phyloP scores from a whole-genome alignment of 2,797 vertebrate genomes.

The Acomys russatus region DNA sequence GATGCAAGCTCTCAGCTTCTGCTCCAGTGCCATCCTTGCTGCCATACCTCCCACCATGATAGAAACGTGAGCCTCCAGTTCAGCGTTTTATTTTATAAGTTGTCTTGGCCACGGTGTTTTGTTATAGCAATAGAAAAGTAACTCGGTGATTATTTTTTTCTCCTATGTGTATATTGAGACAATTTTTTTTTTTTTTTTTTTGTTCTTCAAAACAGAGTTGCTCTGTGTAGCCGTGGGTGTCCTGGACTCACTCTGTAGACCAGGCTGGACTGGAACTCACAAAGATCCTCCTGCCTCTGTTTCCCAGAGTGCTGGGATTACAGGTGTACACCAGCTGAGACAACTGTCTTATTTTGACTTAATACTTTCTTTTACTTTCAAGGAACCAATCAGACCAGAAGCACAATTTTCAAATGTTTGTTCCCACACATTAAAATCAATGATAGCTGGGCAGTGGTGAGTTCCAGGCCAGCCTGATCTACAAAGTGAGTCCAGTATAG shows the following conservation, averaged over 20 bases:
- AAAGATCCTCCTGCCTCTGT: too few relatives aligned
- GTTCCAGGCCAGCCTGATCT: not conserved
- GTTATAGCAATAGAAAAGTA: not conserved
- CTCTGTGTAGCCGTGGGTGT: too few relatives aligned
- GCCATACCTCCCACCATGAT: not conserved
- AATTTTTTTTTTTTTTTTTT: too few relatives aligned
- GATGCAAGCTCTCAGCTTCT: not conserved
- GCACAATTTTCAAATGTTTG: constrained; percentile 48
- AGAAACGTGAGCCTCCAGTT: not conserved
- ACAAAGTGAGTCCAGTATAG: not conserved
- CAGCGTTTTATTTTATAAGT: not conserved
- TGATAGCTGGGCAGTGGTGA: not conserved
- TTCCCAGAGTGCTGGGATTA: too few relatives aligned
- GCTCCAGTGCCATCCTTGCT: not conserved
- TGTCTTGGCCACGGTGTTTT: not conserved
- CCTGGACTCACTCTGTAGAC: too few relatives aligned
- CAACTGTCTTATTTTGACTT: constrained; percentile 17
- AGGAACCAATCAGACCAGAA: constrained; percentile 62
- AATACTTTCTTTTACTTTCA: constrained; percentile 46
- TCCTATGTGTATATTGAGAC: constrained; percentile 34
- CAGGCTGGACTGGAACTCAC: too few relatives aligned
- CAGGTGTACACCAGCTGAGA: not conserved
- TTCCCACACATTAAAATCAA: constrained; percentile 37
- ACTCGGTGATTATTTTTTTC: constrained; percentile 20
- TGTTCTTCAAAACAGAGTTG: too few relatives aligned